Conservation (phyloP, 2,797 vertebrate genomes). For the Cynodonichthys magdalenae region DNA sequence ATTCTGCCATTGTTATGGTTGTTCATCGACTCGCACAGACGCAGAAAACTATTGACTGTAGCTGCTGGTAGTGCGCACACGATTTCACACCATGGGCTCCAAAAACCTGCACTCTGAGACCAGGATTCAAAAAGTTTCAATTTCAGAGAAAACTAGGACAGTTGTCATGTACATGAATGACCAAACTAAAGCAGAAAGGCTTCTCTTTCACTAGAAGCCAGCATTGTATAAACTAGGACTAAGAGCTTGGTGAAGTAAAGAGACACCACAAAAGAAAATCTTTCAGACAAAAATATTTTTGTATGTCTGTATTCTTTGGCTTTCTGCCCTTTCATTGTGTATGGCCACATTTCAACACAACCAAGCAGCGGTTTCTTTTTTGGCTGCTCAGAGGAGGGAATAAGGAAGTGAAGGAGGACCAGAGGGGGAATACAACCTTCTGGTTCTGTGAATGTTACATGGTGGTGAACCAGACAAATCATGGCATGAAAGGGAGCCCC, state of each 20-base stretch:
- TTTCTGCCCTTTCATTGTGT: constrained; percentile 49
- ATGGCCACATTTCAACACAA: constrained; percentile 45
- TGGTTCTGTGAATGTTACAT: constrained; percentile 52
- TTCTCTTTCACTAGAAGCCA: too few relatives aligned
- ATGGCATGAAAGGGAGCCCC: constrained; percentile 53
- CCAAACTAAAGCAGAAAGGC: too few relatives aligned
- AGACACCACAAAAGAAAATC: constrained; percentile 13
- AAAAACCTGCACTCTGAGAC: too few relatives aligned
- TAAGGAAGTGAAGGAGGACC: constrained; percentile 37
- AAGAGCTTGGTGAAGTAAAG: constrained; percentile 10
- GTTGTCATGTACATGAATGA: too few relatives aligned
- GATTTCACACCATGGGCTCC: too few relatives aligned
- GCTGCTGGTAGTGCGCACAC: too few relatives aligned
- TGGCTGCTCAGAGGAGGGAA: constrained; percentile 33
- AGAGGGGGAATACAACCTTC: constrained; percentile 60
- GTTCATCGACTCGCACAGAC: too few relatives aligned
- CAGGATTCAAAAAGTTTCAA: too few relatives aligned
- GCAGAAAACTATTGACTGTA: too few relatives aligned
- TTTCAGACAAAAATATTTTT: constrained; percentile 33
- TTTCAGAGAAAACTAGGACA: too few relatives aligned
- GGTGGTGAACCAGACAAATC: constrained; percentile 55
- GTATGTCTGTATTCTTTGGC: constrained; percentile 42
- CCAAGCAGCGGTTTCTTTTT: constrained; percentile 40
- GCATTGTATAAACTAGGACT: too few relatives aligned
- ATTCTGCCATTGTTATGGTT: too few relatives aligned